Conservation (phyloP, 2,797 vertebrate species). For the Lagodon rhomboides region DNA sequence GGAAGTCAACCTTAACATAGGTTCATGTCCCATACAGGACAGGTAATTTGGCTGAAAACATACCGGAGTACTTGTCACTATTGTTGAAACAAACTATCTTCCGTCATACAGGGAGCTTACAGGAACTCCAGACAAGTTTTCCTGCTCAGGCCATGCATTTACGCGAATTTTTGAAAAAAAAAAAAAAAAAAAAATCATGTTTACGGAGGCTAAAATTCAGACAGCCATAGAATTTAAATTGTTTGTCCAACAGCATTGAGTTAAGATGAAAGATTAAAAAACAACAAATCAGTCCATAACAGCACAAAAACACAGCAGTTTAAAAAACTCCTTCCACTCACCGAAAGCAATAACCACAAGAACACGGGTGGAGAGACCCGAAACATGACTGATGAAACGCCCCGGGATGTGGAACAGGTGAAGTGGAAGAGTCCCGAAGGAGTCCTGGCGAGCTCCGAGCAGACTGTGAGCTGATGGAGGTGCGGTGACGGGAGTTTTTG, state of each 20-base stretch:
- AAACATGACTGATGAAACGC: conserved; percentile 57
- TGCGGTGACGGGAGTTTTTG: no score
- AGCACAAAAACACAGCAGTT: neutral
- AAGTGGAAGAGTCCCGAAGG: neutral
- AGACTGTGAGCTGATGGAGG: neutral
- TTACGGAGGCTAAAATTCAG: neutral
- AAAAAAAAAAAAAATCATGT: fast-evolving
- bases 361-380: conserved; percentile 25
- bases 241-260: neutral
- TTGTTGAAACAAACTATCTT: no score
- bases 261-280: neutral
- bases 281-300: neutral
- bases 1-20: neutral
- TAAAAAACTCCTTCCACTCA: conserved; percentile 45
- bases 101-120: no score
- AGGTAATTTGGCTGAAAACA: neutral
- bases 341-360: conserved; percentile 50
- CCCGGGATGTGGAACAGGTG: conserved; percentile 2
- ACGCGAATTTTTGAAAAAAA: no score
- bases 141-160: no score
- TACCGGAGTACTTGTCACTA: no score
- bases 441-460: neutral
- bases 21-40: no score
- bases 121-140: no score
- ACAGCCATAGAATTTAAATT: neutral